phyloP scores from a whole-genome alignment of 2,888 invertebrate species.

The Anoplius nigerrimus region DNA sequence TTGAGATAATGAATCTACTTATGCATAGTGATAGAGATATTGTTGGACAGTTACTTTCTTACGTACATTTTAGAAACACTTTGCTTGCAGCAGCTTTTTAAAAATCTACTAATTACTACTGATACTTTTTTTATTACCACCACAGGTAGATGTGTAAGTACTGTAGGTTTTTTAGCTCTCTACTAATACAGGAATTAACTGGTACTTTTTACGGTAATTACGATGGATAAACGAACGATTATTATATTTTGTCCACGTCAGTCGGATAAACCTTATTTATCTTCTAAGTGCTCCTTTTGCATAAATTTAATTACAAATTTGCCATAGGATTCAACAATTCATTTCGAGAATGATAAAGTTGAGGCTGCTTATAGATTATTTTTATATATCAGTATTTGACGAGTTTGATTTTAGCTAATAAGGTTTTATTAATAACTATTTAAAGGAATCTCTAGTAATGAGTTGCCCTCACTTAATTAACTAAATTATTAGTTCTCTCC shows the following conservation, averaged over 20 bases:
- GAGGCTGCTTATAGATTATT: slow-evolving; percentile 71
- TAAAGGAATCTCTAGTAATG: slow-evolving; percentile 58
- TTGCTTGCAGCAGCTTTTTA: slow-evolving; percentile 60
- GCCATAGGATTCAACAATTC: slow-evolving; percentile 59
- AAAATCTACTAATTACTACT: slow-evolving; percentile 46
- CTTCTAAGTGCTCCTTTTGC: slow-evolving; percentile 58
- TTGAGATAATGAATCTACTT: slow-evolving; percentile 44
- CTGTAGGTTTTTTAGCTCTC: slow-evolving; percentile 67
- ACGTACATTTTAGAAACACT: slow-evolving; percentile 65
- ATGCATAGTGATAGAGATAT: slow-evolving; percentile 43
- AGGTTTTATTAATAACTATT: slow-evolving; percentile 66
- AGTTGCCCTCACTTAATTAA: slow-evolving; percentile 69
- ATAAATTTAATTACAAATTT: slow-evolving; percentile 63
- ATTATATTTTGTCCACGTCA: slow-evolving; percentile 67
- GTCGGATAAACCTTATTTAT: slow-evolving; percentile 58
- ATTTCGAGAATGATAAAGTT: slow-evolving; percentile 64
- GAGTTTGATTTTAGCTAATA: slow-evolving; percentile 69
- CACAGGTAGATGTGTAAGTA: slow-evolving; percentile 56
- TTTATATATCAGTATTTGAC: slow-evolving; percentile 73
- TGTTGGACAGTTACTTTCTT: slow-evolving; percentile 68
- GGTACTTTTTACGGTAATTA: slow-evolving; percentile 69
- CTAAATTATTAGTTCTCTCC: slow-evolving; percentile 68
- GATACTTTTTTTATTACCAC: slow-evolving; percentile 48
- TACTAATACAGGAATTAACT: slow-evolving; percentile 66
- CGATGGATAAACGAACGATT: slow-evolving; percentile 68